Conservation (phyloP, 2,888 invertebrate genomes). For the Drosophila fungiperda region DNA sequence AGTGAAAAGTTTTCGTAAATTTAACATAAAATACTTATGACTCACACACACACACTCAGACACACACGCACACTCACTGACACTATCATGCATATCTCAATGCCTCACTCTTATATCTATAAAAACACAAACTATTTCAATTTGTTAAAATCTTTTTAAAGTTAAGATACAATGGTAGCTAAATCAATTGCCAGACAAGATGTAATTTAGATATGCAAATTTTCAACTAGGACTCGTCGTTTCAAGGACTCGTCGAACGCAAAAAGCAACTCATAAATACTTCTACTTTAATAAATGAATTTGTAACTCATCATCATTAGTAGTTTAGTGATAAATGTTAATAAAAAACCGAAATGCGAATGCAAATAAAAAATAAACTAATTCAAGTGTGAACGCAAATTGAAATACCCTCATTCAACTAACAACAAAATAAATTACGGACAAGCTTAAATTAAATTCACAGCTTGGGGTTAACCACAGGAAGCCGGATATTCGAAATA, state of each 20-base stretch:
- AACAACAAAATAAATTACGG: neutral
- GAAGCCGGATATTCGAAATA: slow-evolving; percentile 24
- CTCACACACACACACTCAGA: slow-evolving; percentile 12
- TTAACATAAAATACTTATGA: slow-evolving; percentile 42
- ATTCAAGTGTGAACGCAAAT: slow-evolving; percentile 32
- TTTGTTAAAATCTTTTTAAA: slow-evolving; percentile 63
- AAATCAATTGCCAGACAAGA: slow-evolving; percentile 54
- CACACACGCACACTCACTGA: slow-evolving; percentile 4
- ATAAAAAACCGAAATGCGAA: slow-evolving; percentile 50
- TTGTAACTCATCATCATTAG: slow-evolving; percentile 80
- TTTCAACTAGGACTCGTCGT: slow-evolving; percentile 40
- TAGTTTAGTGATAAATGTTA: slow-evolving; percentile 79
- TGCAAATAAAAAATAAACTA: slow-evolving; percentile 34
- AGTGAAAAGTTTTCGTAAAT: slow-evolving; percentile 57
- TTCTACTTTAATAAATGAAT: slow-evolving; percentile 63
- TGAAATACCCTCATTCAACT: slow-evolving; percentile 3
- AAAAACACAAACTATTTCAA: slow-evolving; percentile 36
- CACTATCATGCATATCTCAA: slow-evolving; percentile 68
- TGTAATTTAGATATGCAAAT: slow-evolving; percentile 65
- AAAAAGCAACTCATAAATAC: slow-evolving; percentile 40
- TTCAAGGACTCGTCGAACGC: slow-evolving; percentile 4
- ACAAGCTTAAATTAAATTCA: slow-evolving; percentile 22
- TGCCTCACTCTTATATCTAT: slow-evolving; percentile 44
- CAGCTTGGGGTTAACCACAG: slow-evolving; percentile 34
- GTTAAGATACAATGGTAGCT: slow-evolving; percentile 71